Base-by-base conservation (phyloP, 2,113 vertebrate genomes). In the Siniperca chuatsi region DNA sequence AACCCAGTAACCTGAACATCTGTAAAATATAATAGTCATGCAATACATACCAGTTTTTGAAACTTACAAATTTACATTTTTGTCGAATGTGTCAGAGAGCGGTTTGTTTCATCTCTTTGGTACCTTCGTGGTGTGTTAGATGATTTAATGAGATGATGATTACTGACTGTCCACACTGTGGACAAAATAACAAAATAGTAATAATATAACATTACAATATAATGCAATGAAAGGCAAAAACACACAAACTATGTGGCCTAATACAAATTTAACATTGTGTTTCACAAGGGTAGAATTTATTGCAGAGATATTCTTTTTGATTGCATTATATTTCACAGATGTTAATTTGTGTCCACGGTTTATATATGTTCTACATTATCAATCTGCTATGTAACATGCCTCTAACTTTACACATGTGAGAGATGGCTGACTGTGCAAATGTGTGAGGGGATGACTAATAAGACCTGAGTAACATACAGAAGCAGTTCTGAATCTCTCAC, bases 1-100 rank as follows among this genome's bases (percentile, higher is more conserved):
- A 55, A 68, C 55, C 18, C 55, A 40, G 48, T 15, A 11, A 81
- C 18, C 18, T 71, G 23, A 40, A 72, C 66, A 72, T 62, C 66
- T 71, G 37, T 71, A 25, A 44, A 57, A 75, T 44, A 61, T 80
- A 57, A 68, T 7, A 37, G 40, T 29, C 9, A 13, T 62, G 2
- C 15, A 37, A 29, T 29, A 16, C 1, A 21, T 23, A 4, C 40
- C 33, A 54, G 60, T 11, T 60, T 65, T 11, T 37, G 23, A 40
- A 37, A 29, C 0, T 6, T 42, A 23, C n/a, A 10, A 13, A 20
- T 52, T 15, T 5, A 6, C 10, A 48, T 16, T 35, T 66, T 12
- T 57, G 20, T 33, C 29, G 4, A 20, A 11, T 64, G 20, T 83
- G 35, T 62, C 16, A 20, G 11, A 25, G 16, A 48, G 15, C 29